Evolutionary conservation across 2,113 vertebrate genomes (phyloP), one percentile per base, ranked within the genome.

Genomic region (Archocentrus centrarchus): DNA sequence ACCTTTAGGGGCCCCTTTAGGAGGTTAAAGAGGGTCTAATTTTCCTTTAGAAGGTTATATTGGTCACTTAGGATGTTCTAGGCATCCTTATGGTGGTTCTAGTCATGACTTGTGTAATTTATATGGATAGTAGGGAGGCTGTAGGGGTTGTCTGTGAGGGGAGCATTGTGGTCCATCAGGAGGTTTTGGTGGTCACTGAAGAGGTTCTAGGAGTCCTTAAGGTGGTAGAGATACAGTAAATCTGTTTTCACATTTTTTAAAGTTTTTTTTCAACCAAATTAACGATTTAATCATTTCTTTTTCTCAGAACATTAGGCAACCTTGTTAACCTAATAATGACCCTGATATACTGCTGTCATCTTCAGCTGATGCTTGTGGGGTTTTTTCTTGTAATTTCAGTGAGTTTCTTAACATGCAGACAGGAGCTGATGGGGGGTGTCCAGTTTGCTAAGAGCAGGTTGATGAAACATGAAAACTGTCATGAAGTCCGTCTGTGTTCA

Each of bases 221-320:
- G 22, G 22, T 68, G 0, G 0, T 50, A 15, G 4, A 13, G 39
- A 0, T 27, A 0, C 39, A 24, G 24, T 50, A 66, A 55, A n/a
- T n/a, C 1, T 41, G 62, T 7, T 44, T 41, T 11, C 10, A 41
- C 3, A 41, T 3, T 3, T 41, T 66, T 44, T 24, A 41, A 1
- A 41, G 9, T 8, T 3, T 39, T 39, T 39, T 39, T 39, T 39
- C 37, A 44, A 44, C 3, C 10, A 44, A 44, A 44, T 44, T 44
- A 4, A 41, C 2, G 3, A 41, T 41, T 10, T 41, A 41, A 44
- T 44, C 10, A 14, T 44, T 11, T 44, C 13, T 13, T 44, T 44
- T 14, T 44, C 41, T 44, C 13, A 14, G 41, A 44, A 0, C 24
- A 5, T 68, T 47, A 22, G 39, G 10, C 63, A 27, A 47, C 39